Evolutionary conservation across 1,140 invertebrate genomes (phyloP), one percentile per base, ranked within the genome.

Genomic region (Drosophila lini): DNA sequence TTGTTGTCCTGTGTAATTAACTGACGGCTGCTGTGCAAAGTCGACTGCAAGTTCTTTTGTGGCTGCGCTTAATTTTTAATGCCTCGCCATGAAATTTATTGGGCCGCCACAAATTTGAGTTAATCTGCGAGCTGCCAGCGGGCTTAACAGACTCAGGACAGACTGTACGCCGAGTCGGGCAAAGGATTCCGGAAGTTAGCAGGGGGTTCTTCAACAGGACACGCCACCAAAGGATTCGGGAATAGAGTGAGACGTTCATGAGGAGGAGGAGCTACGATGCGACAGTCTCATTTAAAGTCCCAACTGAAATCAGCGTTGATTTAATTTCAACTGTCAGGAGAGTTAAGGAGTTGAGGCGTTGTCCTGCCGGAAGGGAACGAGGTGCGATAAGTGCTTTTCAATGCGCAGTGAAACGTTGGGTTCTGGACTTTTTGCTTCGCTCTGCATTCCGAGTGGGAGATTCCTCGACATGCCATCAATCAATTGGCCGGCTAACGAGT

Each of bases 51-150:
- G 65, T 77, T 62, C 68, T 76, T 79, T 59, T 77, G 57, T 74
- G 70, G 59, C 57, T 55, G 32, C 76, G 79, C 83, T 86, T 88
- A 86, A 86, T 86, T 86, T 88, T 86, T 88, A 86, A 86, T 88
- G 76, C 83, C 70, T 45, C 56, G 44, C 64, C 68, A 40, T 80
- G 64, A 88, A 88, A 88, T 88, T 86, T 86, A 86, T 88, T 88
- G 76, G 78, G 52, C 76, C 73, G 80, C 82, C 80, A 88, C 82
- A 86, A 86, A 86, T 86, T 82, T 80, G 83, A 88, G 76, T 88
- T 86, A 86, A 86, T 86, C 83, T 83, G 53, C 44, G 42, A 70
- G 60, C 50, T 77, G 67, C 83, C 82, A 65, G 22, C 55, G 70
- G 75, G 77, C 80, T 81, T 83, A 79, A 57, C 34, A 36, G 32